Evolutionary conservation across 2,113 vertebrate genomes (phyloP).

Genomic region (Megaceryle maxima): DNA sequence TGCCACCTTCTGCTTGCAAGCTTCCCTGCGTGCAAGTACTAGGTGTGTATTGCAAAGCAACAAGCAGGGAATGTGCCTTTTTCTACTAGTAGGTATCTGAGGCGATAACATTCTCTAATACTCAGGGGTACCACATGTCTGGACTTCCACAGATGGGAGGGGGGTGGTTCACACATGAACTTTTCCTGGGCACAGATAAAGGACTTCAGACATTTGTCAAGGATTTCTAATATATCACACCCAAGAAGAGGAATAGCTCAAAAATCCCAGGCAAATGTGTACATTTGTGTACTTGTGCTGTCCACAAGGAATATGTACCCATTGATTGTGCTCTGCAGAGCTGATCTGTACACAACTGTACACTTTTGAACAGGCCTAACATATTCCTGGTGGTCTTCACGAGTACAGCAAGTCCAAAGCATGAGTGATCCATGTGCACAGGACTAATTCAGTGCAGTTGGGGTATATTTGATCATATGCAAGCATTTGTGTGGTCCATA

Average conservation of each 20-base stretch:
- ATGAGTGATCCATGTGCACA: background rate
- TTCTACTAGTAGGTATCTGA: background rate
- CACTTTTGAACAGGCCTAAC: background rate
- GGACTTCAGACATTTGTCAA: background rate
- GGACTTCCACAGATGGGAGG: background rate
- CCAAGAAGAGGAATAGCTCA: background rate
- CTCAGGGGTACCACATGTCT: accelerated
- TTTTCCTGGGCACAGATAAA: background rate
- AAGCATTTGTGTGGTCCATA: background rate
- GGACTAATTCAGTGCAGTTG: background rate
- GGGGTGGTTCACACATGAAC: accelerated
- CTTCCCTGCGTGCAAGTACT: background rate
- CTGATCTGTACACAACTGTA: background rate
- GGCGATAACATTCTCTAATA: background rate
- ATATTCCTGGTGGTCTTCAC: background rate
- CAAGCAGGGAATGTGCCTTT: background rate
- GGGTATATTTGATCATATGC: background rate
- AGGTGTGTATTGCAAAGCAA: background rate
- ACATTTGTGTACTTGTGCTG: background rate
- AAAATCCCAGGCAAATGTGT: background rate
- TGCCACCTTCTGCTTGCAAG: constrained; percentile 50
- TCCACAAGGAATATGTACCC: background rate
- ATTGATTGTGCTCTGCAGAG: accelerated
- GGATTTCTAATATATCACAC: background rate
- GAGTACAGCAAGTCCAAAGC: background rate